Evolutionary conservation across 37 sponge, comb jelly and placozoan species (phyloP), one percentile per base, ranked within the genome.

Genomic region (Halichondria panicea): DNA sequence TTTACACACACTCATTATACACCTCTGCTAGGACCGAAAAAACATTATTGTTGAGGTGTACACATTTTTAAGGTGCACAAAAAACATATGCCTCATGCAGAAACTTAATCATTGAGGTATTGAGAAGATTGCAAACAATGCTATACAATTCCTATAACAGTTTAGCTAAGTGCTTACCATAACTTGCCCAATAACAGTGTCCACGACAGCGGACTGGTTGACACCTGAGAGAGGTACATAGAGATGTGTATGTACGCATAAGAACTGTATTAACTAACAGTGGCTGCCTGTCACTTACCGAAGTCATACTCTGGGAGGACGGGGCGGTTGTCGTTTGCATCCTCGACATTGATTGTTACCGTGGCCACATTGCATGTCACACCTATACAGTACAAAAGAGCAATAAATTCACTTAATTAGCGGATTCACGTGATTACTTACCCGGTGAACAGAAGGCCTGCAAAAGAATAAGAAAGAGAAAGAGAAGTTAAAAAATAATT

Each of bases 241-340:
- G 11, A 60, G 15, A 60, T 11, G 13, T 48, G 15, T 48, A 48
- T 48, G 15, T 15, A 48, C 13, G 11, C 11, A 48, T 11, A 18
- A 48, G 15, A 48, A 11, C 11, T 48, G 15, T 11, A 48, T 48
- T 11, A 48, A 15, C 52, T 48, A 48, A n/a, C n/a, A n/a, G n/a
- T n/a, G n/a, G n/a, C n/a, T n/a, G n/a, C n/a, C n/a, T n/a, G n/a
- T n/a, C 9, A 8, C 66, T 77, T 62, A 77, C 77, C 55, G 34
- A 77, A 63, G 21, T 63, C 48, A 24, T 65, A 77, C 19, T 28
- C 53, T 3, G 25, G 31, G 41, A 55, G 68, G 18, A 66, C 56
- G 5, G 79, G 79, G 43, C 22, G 0, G 24, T 78, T 78, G 59
- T 78, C 79, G 28, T 78, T 78, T 30, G 43, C 68, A 33, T 78